Evolutionary conservation across 1,140 invertebrate species (phyloP), one percentile per base, ranked within the genome.

Genomic region (Drosophila melanogaster): DNA sequence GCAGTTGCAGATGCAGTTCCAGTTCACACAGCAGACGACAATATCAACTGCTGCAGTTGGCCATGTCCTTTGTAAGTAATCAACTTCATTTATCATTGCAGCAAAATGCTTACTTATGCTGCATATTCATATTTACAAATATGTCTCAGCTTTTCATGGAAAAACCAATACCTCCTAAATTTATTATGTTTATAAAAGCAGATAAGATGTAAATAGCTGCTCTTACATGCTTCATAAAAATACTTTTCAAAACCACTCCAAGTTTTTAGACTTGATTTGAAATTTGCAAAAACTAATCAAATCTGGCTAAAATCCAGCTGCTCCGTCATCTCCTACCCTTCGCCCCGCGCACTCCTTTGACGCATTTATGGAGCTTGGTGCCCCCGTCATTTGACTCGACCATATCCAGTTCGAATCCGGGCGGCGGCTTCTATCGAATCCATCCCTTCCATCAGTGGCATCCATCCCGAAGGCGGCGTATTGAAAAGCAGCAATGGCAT

Each of bases 401-500:
- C 64, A 24, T 65, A 66, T 67, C 37, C 43, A 38, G 57, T 61
- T 62, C 64, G 60, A 71, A 57, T 66, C 43, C 64, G 19, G 24
- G 49, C 11, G 59, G 47, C 41, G 26, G 41, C 41, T 26, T 3
- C 19, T 3, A 22, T 62, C 64, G 60, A 71, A 30, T 37, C 49
- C 37, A 46, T 43, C 47, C 41, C 47, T 47, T 44, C 38, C 55
- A 40, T 57, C 61, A 19, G 60, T 57, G 43, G 54, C 41, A 44
- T 44, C 41, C 41, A 43, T 43, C 57, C 56, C 51, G 50, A 76
- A 35, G 72, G 40, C 58, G 79, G 71, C 60, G 75, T 90, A 90
- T 90, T 83, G 87, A 90, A 79, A 87, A 81, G 61, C 65, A 67
- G 77, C 71, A 81, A 89, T 89, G 76, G 86, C 87, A 86, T 81